Conservation (phyloP, 92 coral and sea anemone genomes). For the Micromussa lordhowensis region DNA sequence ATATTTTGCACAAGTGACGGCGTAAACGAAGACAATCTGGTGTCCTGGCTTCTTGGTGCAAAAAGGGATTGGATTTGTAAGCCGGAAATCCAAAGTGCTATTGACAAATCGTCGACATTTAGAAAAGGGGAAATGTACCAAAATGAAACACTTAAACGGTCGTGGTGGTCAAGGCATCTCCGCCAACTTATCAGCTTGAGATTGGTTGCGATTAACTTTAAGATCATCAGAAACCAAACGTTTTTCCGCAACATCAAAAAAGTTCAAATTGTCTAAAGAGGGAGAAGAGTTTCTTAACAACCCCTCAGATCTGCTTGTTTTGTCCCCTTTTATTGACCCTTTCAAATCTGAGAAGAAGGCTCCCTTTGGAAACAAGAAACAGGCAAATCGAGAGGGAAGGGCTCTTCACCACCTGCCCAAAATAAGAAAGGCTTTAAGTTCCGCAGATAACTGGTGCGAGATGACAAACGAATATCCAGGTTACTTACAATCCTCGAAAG, state of each 20-base stretch:
- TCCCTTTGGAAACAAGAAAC: not conserved
- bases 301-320: slow-evolving; percentile 51
- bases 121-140: too few relatives aligned
- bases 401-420: too few relatives aligned
- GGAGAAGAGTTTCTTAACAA: slow-evolving; percentile 42
- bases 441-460: slow-evolving; percentile 33
- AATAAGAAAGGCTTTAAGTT: slow-evolving; percentile 13
- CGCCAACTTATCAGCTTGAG: slow-evolving; percentile 49
- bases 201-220: slow-evolving; percentile 46
- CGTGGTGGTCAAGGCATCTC: slow-evolving; percentile 61
- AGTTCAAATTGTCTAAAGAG: slow-evolving; percentile 23
- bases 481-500: slow-evolving; percentile 3
- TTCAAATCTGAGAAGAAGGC: slow-evolving; percentile 25
- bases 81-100: slow-evolving; percentile 44
- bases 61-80: slow-evolving; percentile 47
- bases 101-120: slow-evolving; percentile 47
- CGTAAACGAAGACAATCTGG: slow-evolving; percentile 37
- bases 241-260: slow-evolving; percentile 45
- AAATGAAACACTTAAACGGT: not conserved
- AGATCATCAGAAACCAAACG: slow-evolving; percentile 10
- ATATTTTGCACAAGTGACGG: slow-evolving; percentile 29
- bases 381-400: too few relatives aligned
- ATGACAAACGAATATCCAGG: slow-evolving; percentile 72
- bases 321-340: too few relatives aligned
- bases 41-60: slow-evolving; percentile 56